A percentile compares a stretch with the other conserved stretches of the same genome.
Conservation (phyloP, 2,797 vertebrate species). For the Mormyrus proboscirostris region DNA sequence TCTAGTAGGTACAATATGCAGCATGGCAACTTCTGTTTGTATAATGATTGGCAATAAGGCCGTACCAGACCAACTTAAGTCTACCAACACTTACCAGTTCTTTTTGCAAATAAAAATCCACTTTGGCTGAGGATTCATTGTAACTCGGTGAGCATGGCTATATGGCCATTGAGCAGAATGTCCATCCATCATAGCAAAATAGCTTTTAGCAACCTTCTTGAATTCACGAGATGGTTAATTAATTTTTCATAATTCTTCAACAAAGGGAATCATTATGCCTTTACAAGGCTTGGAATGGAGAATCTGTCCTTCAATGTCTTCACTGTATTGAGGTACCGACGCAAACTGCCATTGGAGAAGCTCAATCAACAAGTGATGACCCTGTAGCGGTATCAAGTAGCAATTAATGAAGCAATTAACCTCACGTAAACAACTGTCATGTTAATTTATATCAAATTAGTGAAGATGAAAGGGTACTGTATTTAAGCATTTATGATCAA, state of each 20-base stretch:
- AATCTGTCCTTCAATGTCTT: background rate
- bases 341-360: background rate
- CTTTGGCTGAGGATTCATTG: background rate
- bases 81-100: background rate
- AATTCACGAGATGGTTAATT: background rate
- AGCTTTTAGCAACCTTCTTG: background rate
- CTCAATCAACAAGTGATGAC: background rate
- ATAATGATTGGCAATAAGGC: background rate
- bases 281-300: background rate
- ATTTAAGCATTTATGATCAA: background rate
- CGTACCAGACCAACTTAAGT: background rate
- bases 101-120: background rate
- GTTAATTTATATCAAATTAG: conserved; percentile 2
- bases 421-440: background rate
- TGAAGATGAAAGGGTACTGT: background rate
- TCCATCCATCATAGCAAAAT: background rate
- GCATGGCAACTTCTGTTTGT: background rate
- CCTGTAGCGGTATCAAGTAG: background rate
- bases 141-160: background rate
- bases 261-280: background rate
- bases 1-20: background rate
- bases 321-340: background rate
- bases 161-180: background rate
- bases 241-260: background rate
- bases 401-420: conserved; percentile 6